Percentiles rank a stretch among this genome's conserved stretches.
Evolutionary conservation across 2,113 vertebrate genomes (phyloP).

Genomic region (Rhea americana): DNA sequence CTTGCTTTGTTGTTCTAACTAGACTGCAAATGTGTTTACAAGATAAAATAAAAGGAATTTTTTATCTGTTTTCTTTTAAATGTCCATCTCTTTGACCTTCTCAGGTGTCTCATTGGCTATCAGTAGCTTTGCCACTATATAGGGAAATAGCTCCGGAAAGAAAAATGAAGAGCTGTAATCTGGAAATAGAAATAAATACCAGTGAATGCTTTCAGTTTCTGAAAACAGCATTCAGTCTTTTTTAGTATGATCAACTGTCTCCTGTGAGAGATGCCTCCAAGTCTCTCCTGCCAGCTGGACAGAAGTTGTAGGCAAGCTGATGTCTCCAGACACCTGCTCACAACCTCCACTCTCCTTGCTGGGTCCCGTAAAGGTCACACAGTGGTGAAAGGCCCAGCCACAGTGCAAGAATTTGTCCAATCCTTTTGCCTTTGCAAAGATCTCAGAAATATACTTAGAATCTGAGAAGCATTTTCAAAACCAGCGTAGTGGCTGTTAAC

Average conservation of each 20-base stretch:
- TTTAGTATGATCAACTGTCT: background rate
- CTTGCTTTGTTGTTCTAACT: constrained; percentile 19
- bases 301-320: background rate
- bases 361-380: rapidly evolving
- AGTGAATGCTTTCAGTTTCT: background rate
- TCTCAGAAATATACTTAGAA: too few relatives aligned
- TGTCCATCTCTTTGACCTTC: background rate
- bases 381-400: background rate
- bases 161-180: background rate
- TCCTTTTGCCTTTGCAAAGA: background rate
- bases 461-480: too few relatives aligned
- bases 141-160: background rate
- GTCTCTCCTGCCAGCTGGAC: background rate
- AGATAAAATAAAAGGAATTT: constrained; percentile 27
- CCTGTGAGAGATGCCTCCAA: background rate
- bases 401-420: background rate
- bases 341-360: background rate
- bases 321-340: background rate
- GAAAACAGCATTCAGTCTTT: background rate
- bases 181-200: background rate
- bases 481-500: too few relatives aligned
- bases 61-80: background rate
- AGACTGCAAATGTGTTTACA: background rate
- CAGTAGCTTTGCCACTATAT: background rate
- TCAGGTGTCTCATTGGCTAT: background rate